Evolutionary conservation across 2,113 vertebrate species (phyloP).

Genomic region (Puma concolor): DNA sequence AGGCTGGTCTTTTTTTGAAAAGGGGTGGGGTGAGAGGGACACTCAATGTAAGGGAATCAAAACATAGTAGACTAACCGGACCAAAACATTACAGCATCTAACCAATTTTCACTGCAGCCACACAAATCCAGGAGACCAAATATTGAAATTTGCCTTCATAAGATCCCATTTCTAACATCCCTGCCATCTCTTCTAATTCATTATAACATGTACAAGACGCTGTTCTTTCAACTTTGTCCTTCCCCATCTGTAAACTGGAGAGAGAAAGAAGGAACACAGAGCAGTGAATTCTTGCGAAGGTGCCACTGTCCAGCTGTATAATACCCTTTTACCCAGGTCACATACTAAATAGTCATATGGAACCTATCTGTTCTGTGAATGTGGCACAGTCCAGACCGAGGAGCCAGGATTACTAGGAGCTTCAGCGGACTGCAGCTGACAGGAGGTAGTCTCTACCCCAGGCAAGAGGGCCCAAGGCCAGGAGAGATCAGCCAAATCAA

Average conservation of each 20-base stretch:
- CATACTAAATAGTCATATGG: not conserved
- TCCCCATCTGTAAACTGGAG: not conserved
- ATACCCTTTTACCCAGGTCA: not conserved
- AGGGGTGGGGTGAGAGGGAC: not conserved
- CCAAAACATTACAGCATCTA: not conserved
- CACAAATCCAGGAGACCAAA: not conserved
- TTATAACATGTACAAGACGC: not conserved
- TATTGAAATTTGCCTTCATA: not conserved
- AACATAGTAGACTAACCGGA: not conserved
- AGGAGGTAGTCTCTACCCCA: not conserved
- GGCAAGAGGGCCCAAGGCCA: not conserved
- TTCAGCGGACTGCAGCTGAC: not conserved
- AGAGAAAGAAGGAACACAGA: not conserved
- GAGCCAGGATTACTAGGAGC: not conserved
- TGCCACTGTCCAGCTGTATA: not conserved
- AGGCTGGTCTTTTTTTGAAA: constrained; percentile 55
- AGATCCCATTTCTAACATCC: not conserved
- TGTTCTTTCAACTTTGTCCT: not conserved
- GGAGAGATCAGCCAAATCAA: not conserved
- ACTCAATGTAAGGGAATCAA: constrained; percentile 63
- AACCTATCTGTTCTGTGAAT: not conserved
- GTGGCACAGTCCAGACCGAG: not conserved
- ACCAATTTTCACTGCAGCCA: not conserved
- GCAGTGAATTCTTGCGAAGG: not conserved
- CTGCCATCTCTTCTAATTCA: not conserved